phyloP scores from a whole-genome alignment of 2,797 vertebrate genomes.

The Picus viridis region DNA sequence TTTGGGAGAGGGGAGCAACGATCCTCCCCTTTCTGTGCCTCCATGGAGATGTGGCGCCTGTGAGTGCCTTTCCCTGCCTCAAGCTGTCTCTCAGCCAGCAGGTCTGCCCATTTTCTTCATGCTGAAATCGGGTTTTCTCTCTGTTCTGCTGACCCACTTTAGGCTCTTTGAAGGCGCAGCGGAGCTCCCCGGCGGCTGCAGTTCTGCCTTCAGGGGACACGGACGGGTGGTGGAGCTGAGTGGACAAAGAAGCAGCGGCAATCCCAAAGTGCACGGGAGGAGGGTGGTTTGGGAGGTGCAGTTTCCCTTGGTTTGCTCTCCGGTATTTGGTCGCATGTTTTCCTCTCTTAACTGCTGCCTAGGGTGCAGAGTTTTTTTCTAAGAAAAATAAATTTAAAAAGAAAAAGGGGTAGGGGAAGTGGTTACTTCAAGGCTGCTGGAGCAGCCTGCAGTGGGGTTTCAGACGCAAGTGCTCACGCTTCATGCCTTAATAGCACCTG shows the following conservation, averaged over 20 bases:
- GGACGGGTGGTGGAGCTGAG: background rate
- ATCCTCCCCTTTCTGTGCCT: background rate
- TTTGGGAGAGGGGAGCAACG: background rate
- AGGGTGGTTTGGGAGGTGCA: background rate
- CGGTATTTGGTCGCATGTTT: background rate
- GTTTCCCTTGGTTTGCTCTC: background rate
- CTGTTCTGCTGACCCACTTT: conserved; percentile 46
- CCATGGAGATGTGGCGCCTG: background rate
- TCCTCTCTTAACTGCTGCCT: background rate
- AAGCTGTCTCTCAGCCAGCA: background rate
- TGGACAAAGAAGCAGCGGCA: background rate
- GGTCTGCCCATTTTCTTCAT: background rate
- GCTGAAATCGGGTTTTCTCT: conserved; percentile 48
- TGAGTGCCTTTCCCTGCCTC: background rate
- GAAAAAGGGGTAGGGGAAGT: background rate
- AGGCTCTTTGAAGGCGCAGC: conserved; percentile 43
- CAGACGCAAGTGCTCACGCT: background rate
- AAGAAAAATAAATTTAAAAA: background rate
- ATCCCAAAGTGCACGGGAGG: background rate
- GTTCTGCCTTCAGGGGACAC: conserved; percentile 22
- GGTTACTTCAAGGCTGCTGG: background rate
- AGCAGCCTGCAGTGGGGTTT: background rate
- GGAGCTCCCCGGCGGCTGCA: background rate
- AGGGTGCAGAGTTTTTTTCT: background rate
- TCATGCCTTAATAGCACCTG: conserved; percentile 35